Conservation (phyloP, 2,797 vertebrate species). For the Brotogeris chrysoptera region DNA sequence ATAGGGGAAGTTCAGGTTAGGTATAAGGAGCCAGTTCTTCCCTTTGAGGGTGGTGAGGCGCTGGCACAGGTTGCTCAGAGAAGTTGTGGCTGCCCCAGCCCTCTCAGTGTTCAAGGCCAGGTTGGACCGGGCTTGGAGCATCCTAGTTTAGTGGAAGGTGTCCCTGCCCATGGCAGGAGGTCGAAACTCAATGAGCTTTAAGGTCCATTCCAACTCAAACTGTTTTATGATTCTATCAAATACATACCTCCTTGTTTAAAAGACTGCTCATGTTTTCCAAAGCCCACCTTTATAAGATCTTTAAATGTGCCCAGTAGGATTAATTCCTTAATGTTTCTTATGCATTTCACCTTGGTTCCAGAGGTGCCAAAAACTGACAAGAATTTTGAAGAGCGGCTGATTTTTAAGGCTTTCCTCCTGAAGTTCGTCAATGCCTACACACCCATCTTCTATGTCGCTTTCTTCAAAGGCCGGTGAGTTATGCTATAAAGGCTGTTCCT, state of each 20-base stretch:
- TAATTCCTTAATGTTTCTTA: background rate
- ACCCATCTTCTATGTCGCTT: conserved; percentile 96
- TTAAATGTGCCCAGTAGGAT: background rate
- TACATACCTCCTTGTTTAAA: background rate
- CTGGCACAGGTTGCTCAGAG: background rate
- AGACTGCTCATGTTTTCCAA: background rate
- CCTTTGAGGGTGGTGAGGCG: background rate
- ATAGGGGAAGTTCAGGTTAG: background rate
- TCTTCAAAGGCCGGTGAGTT: conserved; percentile 95
- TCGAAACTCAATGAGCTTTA: background rate
- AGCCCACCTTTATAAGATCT: background rate
- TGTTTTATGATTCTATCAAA: background rate
- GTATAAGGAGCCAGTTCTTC: background rate
- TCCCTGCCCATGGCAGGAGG: background rate
- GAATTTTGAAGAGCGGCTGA: conserved; percentile 93
- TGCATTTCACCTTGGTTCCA: conserved; percentile 60
- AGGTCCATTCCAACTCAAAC: background rate
- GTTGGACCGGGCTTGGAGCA: background rate
- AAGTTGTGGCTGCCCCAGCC: background rate
- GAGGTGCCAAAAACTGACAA: conserved; percentile 98
- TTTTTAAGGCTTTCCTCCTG: conserved; percentile 94
- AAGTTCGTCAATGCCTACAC: conserved; percentile 98
- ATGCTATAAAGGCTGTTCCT: background rate
- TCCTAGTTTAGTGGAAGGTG: background rate
- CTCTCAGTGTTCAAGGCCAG: background rate